phyloP scores from a whole-genome alignment of 2,888 invertebrate species.

The Magallana nippona region DNA sequence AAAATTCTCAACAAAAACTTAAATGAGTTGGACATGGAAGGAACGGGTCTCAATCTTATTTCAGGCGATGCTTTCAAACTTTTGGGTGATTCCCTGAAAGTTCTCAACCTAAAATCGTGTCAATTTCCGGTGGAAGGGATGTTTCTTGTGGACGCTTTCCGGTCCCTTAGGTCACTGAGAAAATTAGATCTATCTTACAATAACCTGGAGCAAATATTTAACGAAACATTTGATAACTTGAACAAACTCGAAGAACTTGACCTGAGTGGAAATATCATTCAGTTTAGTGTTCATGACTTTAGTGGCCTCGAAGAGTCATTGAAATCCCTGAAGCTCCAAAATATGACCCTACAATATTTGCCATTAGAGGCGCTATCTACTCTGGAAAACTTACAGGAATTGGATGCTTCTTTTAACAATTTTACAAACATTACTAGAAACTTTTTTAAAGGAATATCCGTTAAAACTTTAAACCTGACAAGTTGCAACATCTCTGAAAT shows the following conservation, averaged over 20 bases:
- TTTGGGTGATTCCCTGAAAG: conserved; percentile 37
- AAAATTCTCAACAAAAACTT: conserved; percentile 38
- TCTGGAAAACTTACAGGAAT: conserved; percentile 27
- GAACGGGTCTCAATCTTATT: conserved; percentile 39
- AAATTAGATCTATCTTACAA: conserved; percentile 48
- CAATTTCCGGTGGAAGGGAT: conserved; percentile 32
- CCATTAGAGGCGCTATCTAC: conserved; percentile 37
- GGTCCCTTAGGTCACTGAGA: conserved; percentile 40
- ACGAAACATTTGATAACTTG: conserved; percentile 45
- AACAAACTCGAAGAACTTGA: conserved; percentile 39
- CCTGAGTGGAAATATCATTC: conserved; percentile 44
- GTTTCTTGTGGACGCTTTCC: conserved; percentile 41
- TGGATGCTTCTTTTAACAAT: conserved; percentile 44
- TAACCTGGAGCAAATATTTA: conserved; percentile 41
- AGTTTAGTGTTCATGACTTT: conserved; percentile 46
- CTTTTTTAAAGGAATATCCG: conserved; percentile 38
- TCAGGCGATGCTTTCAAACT: conserved; percentile 36
- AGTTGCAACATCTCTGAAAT: conserved; percentile 41
- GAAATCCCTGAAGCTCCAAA: conserved; percentile 36
- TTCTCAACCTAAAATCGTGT: conserved; percentile 35
- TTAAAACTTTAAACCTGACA: conserved; percentile 34
- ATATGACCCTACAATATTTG: conserved; percentile 35
- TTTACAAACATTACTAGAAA: conserved; percentile 3
- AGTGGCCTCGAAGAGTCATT: conserved; percentile 45
- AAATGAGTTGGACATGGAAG: conserved; percentile 20